Evolutionary conservation across 1,140 invertebrate genomes (phyloP), one percentile per base, ranked within the genome.

Genomic region (Steinernema feltiae): DNA sequence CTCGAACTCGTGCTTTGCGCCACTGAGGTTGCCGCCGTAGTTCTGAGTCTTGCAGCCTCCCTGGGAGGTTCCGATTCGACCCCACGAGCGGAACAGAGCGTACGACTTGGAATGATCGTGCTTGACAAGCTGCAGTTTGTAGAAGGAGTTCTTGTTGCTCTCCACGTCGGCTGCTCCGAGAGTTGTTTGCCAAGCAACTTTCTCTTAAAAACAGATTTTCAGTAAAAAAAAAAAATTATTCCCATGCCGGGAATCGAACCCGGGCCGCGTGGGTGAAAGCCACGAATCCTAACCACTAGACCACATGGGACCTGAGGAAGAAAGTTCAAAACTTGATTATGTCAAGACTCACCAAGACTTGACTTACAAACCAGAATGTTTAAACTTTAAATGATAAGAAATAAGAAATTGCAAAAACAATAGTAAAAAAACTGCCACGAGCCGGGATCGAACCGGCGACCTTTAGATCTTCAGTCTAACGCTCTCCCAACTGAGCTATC

Each of bases 71-170:
- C 95, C 95, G 81, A 97, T 95, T 78, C 96, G 89, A 24, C 96
- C 96, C 96, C 96, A 99, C 0, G 93, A 90, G 30, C 93, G 90
- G 86, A 94, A 96, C 15, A 96, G 53, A 7, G 53, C 53, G 53
- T 63, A 63, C 7, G 7, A 15, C 53, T 63, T 63, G 15, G 3
- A 27, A 3, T 80, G 84, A 85, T 97, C 93, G 21, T 90, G 85
- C 86, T 95, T 90, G n/a, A 98, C 87, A 32, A 97, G 86, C 87
- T 98, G 95, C 35, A 98, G 79, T 87, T 98, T 98, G 87, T 98
- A 98, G 87, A 90, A 98, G 1, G 93, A 95, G 87, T 99, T 99
- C 53, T 70, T 76, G 48, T 80, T 80, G 21, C 30, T 46, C 31
- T 70, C 31, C 2, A 79, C 32, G 71, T 80, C 78, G 1, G 78